Evolutionary conservation across 2,888 invertebrate species (phyloP).

Genomic region (Onchidella celtica): DNA sequence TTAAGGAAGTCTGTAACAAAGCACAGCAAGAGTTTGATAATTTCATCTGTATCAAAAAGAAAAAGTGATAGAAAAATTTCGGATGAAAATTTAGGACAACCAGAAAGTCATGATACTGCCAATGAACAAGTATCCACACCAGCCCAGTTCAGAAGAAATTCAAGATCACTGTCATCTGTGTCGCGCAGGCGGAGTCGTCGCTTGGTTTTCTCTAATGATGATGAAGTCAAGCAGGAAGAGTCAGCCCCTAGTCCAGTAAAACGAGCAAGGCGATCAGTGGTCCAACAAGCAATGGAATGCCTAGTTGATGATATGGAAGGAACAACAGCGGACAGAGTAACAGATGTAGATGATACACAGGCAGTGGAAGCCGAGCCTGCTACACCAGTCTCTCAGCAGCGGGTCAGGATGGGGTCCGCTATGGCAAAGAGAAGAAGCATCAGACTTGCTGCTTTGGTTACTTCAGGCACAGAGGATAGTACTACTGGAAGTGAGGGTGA

Average conservation of each 20-base stretch:
- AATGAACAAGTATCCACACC: not conserved
- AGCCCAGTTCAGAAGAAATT: not conserved
- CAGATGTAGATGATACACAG: not conserved
- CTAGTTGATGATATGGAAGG: not conserved
- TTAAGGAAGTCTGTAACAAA: not conserved
- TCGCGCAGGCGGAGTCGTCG: not conserved
- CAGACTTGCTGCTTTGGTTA: not conserved
- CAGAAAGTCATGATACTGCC: not conserved
- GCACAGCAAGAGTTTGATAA: not conserved
- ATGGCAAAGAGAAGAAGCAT: conserved; percentile 13
- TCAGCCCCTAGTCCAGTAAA: not conserved
- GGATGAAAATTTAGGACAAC: too few relatives aligned
- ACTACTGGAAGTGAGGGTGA: not conserved
- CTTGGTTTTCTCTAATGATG: not conserved
- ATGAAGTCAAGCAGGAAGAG: not conserved
- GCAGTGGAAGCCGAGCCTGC: not conserved
- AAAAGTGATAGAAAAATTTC: not conserved
- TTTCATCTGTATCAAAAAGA: not conserved
- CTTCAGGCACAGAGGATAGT: not conserved
- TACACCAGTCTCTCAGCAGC: not conserved
- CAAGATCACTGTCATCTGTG: not conserved
- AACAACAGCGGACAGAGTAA: not conserved
- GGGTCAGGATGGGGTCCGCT: not conserved
- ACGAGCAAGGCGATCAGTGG: not conserved
- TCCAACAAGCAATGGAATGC: not conserved